Evolutionary conservation across 2,113 vertebrate species (phyloP), one percentile per base, ranked within the genome.

Genomic region (Centropus bengalensis): DNA sequence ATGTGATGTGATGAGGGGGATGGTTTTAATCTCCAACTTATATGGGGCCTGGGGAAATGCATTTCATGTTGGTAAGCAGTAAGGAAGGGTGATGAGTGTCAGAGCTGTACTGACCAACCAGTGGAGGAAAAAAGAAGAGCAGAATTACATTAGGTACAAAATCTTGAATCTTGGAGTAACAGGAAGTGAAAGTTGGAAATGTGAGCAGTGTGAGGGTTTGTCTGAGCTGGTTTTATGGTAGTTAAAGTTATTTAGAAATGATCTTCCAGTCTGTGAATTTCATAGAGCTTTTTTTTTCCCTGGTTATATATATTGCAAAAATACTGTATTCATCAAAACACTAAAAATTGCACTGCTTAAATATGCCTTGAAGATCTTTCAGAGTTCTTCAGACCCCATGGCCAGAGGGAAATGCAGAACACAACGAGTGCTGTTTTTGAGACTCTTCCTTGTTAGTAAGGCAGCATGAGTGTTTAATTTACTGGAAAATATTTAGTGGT

Each of bases 401-500:
- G 76, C 66, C 75, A 63, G 75, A 86, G 60, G 82, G 47, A 86
- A 95, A 82, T 71, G 44, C 3, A 8, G 89, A 91, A 84, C 24
- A 17, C 40, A 36, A n/a, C 38, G 28, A 51, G 93, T 94, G 52
- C 60, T 95, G 74, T 3, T 89, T 86, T 78, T 36, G 60, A 60
- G 75, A 78, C 44, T 82, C 82, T 78, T 69, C 54, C 28, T 68
- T 80, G 76, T 73, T 85, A 58, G 69, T 56, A 81, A 49, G 15
- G 45, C 0, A 8, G 71, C 93, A 96, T 3, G 8, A 89, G 87
- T 67, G 26, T 89, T 96, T 88, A 92, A 93, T 96, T 96, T 91
- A 86, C 60, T 94, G 79, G 66, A 90, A 96, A 94, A 82, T 76
- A 75, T 75, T 94, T 81, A 90, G 88, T 88, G 90, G 75, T 86